Base-by-base conservation (phyloP, 2,113 vertebrate genomes). In the Ancistrus triradiatus region DNA sequence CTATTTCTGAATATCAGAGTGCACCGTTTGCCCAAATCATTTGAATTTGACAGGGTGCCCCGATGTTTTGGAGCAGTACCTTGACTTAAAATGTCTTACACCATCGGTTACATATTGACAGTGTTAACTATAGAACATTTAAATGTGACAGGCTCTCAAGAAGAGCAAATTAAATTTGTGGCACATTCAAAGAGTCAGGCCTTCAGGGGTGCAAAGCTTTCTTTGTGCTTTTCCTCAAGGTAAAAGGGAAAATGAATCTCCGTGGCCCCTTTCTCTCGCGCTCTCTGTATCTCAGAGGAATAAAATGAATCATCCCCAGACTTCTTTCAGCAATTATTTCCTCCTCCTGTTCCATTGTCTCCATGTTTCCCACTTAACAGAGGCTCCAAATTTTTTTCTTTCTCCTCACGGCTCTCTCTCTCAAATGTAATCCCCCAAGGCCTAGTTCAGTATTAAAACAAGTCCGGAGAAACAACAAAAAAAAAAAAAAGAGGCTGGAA, bases 131-230 rank as follows among this genome's bases (percentile, higher is more conserved):
- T 46, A 58, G 71, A 73, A 69, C 60, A 65, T 73, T 73, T 73
- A 60, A 69, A 73, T 69, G 43, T 69, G 66, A 73, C 66, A 63
- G 50, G 55, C 52, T 42, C 60, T 64, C 60, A 50, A 73, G 60
- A 56, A 65, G 71, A 69, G 49, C 49, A 69, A 73, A 73, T 69
- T 73, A 68, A 73, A 73, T 73, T 73, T 69, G 60, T 61, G 56
- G 66, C 55, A 35, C 61, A 65, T 63, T 73, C 60, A 73, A 65
- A 73, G 60, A 59, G 57, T 64, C 49, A 24, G 67, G 61, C 71
- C 66, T 73, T 69, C 40, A 59, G 71, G 66, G 66, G 35, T 55
- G 51, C n/a, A 58, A 65, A 47, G 62, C 48, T 69, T 51, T 65
- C 68, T 58, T 73, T 69, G 55, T 60, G 56, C 59, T 48, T 65